Evolutionary conservation across 2,797 vertebrate species (phyloP).

Genomic region (Hippoglossus hippoglossus): DNA sequence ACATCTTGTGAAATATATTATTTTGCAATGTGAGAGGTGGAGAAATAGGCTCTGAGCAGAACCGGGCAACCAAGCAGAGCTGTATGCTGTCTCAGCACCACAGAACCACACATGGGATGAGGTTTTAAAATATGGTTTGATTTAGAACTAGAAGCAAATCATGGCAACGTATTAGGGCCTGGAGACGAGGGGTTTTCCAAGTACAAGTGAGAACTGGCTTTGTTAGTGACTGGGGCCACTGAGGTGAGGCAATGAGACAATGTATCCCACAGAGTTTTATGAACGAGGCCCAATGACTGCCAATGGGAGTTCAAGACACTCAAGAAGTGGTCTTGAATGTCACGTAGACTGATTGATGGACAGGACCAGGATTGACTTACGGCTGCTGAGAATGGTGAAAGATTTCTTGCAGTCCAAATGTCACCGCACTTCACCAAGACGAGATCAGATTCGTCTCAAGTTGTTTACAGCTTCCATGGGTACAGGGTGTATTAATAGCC

Average conservation of each 20-base stretch:
- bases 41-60: background rate
- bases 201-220: background rate
- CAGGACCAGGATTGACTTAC: slow-evolving; percentile 32
- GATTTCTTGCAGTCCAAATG: slow-evolving; percentile 67
- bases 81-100: slow-evolving; percentile 19
- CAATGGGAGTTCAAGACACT: background rate
- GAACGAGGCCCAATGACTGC: background rate
- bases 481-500: slow-evolving; percentile 71
- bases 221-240: background rate
- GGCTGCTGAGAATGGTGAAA: slow-evolving; percentile 62
- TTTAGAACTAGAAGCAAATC: background rate
- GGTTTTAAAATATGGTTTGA: slow-evolving; percentile 9
- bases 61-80: background rate
- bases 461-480: slow-evolving; percentile 63
- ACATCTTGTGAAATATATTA: background rate
- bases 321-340: background rate
- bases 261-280: no score
- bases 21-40: slow-evolving; percentile 3
- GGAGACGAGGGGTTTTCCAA: slow-evolving; percentile 5
- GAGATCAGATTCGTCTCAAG: slow-evolving; percentile 63
- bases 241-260: no score
- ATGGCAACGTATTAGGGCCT: background rate
- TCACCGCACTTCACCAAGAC: slow-evolving; percentile 56
- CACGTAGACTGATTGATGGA: slow-evolving; percentile 20
- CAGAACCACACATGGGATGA: slow-evolving; percentile 1